A percentile compares a stretch with the other conserved stretches of the same genome.
phyloP scores from a whole-genome alignment of 2,797 vertebrate species.

The Vireo griseus region DNA sequence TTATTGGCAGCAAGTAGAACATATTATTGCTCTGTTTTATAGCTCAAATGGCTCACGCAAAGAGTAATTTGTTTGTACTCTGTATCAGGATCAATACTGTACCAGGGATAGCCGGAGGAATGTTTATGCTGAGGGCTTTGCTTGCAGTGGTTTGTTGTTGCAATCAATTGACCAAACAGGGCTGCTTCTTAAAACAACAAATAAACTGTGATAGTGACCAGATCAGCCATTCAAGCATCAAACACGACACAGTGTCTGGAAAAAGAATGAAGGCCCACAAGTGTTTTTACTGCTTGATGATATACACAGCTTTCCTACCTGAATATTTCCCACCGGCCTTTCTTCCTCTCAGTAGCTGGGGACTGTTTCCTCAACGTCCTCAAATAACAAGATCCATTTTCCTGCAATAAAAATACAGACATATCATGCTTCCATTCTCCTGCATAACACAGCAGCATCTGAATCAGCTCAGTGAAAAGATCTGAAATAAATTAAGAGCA shows the following conservation, averaged over 20 bases:
- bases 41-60: background rate
- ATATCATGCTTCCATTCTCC: background rate
- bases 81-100: constrained; percentile 14
- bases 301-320: constrained; percentile 44
- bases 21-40: constrained; percentile 21
- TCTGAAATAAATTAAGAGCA: background rate
- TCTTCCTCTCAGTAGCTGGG: constrained; percentile 14
- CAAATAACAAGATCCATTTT: constrained; percentile 61
- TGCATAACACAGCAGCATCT: background rate
- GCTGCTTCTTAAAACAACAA: constrained; percentile 38
- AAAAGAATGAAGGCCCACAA: background rate
- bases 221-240: background rate
- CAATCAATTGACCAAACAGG: constrained; percentile 53
- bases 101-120: constrained; percentile 7
- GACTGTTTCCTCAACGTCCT: background rate
- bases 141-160: constrained; percentile 23
- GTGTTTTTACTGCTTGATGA: background rate
- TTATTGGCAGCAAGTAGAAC: constrained; percentile 36
- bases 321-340: background rate
- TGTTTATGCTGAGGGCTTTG: constrained; percentile 40
- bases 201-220: constrained; percentile 37
- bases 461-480: background rate
- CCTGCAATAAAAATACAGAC: constrained; percentile 51
- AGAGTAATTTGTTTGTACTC: constrained; percentile 45
- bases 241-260: background rate